Evolutionary conservation across 2,797 vertebrate species (phyloP), one percentile per base, ranked within the genome.

Genomic region (Paguma larvata): DNA sequence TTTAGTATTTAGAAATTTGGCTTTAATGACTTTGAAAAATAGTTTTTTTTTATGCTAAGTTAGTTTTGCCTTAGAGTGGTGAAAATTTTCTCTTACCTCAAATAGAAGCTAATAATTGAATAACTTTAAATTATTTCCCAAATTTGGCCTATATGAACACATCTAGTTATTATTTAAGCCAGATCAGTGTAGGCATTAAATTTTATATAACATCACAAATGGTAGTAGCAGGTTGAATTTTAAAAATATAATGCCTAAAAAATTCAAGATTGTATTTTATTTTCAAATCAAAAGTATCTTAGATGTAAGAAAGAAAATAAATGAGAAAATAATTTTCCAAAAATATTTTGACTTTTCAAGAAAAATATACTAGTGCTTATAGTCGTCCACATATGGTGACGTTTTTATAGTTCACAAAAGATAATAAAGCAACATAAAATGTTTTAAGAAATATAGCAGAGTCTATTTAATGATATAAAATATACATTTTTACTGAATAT

Each of bases 401-500:
- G 88, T 87, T 89, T 19, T 85, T 80, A 48, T 1, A 1, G 19
- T 27, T 9, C 44, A 92, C 30, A 70, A 48, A 68, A 83, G 67
- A 75, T 56, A 79, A 59, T n/a, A 72, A 68, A 87, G 18, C 1
- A 41, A 2, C 25, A 78, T 72, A 19, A 96, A 85, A 89, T 72
- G 3, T 46, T 92, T 96, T 51, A 85, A 75, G 11, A 94, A 95
- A 85, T 70, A 73, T 23, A 51, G 0, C 18, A 67, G 9, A 30
- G 4, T 89, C 21, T 94, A 89, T 92, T 87, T 70, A 87, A 53
- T 83, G 23, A 56, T n/a, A n/a, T 51, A 82, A 34, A 85, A 46
- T 95, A 89, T 89, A 3, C 5, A 75, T 83, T 79, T 95, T 56
- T 95, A 27, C 63, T 95, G 62, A 95, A 80, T 92, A 94, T 56